Percentiles rank a stretch among this genome's conserved stretches.
phyloP scores from a whole-genome alignment of 1,140 invertebrate genomes.

The Drosophila orena region DNA sequence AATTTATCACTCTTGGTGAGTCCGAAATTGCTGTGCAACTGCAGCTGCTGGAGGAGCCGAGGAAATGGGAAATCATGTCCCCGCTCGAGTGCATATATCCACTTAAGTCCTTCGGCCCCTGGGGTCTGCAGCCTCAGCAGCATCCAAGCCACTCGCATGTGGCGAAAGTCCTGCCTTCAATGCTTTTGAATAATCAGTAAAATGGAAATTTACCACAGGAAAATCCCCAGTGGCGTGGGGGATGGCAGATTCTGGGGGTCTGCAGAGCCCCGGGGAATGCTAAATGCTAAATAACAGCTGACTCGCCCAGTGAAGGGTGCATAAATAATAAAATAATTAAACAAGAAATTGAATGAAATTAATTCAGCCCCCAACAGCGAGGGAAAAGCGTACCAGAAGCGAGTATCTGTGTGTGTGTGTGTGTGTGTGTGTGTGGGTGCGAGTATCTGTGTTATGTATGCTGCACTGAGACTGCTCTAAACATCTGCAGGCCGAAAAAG shows the following conservation, averaged over 20 bases:
- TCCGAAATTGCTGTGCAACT: slow-evolving; percentile 37
- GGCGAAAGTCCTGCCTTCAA: slow-evolving; percentile 24
- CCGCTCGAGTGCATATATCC: slow-evolving; percentile 35
- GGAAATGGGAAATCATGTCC: slow-evolving; percentile 39
- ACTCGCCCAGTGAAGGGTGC: slow-evolving; percentile 55
- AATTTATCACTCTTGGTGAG: slow-evolving; percentile 47
- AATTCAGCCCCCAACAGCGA: slow-evolving; percentile 59
- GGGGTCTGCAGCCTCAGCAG: slow-evolving; percentile 22
- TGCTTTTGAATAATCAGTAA: slow-evolving; percentile 58
- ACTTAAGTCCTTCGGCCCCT: slow-evolving; percentile 40
- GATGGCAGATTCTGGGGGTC: not conserved
- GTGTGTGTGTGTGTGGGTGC: slow-evolving; percentile 8
- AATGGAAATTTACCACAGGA: slow-evolving; percentile 55
- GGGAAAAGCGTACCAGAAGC: slow-evolving; percentile 24
- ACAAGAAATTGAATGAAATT: slow-evolving; percentile 81
- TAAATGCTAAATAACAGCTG: slow-evolving; percentile 62
- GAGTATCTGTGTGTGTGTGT: slow-evolving; percentile 23
- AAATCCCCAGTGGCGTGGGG: slow-evolving; percentile 14
- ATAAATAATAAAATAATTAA: slow-evolving; percentile 83
- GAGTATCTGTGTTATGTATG: slow-evolving; percentile 42
- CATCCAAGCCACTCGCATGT: slow-evolving; percentile 35
- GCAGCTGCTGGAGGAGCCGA: slow-evolving; percentile 13
- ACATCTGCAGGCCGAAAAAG: slow-evolving; percentile 71
- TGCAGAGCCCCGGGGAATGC: slow-evolving; percentile 4
- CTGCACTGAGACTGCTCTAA: slow-evolving; percentile 52